Percentiles rank a stretch among this genome's conserved stretches.
Conservation (phyloP, 2,797 vertebrate species). For the Clarias pachynema region DNA sequence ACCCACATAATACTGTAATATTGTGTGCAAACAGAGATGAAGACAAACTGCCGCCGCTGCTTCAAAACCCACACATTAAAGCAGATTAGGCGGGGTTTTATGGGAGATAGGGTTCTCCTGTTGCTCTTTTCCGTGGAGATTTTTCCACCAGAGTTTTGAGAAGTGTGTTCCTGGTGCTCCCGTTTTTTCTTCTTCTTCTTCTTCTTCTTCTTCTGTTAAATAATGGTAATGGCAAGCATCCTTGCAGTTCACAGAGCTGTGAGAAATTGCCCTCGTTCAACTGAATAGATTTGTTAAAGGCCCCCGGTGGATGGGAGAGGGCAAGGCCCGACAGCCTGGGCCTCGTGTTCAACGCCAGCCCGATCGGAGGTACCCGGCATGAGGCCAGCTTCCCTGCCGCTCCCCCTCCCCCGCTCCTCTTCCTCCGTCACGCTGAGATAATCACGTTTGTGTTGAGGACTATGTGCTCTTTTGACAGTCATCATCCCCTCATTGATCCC, state of each 20-base stretch:
- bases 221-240: conserved; percentile 38
- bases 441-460: conserved; percentile 99
- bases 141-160: conserved; percentile 29
- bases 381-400: conserved; percentile 76
- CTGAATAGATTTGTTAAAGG: conserved; percentile 93
- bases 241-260: conserved; percentile 69
- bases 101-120: conserved; percentile 74
- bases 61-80: conserved; percentile 77
- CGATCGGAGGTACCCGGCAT: conserved; percentile 81
- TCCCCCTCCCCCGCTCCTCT: conserved; percentile 67
- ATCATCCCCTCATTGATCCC: conserved; percentile 98
- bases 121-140: conserved; percentile 70
- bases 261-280: conserved; percentile 71
- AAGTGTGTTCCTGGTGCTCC: conserved; percentile 32
- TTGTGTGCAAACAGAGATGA: conserved; percentile 53
- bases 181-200: conserved; percentile 24
- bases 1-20: conserved; percentile 58
- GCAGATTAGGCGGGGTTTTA: conserved; percentile 78
- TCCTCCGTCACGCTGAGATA: conserved; percentile 96
- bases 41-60: conserved; percentile 65
- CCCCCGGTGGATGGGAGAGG: conserved; percentile 86
- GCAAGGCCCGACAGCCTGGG: conserved; percentile 77
- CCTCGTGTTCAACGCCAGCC: conserved; percentile 82
- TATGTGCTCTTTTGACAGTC: conserved; percentile 99
- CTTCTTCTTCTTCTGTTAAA: conserved; percentile 25